phyloP scores from a whole-genome alignment of 2,797 vertebrate genomes.

The Chaunax sp. region DNA sequence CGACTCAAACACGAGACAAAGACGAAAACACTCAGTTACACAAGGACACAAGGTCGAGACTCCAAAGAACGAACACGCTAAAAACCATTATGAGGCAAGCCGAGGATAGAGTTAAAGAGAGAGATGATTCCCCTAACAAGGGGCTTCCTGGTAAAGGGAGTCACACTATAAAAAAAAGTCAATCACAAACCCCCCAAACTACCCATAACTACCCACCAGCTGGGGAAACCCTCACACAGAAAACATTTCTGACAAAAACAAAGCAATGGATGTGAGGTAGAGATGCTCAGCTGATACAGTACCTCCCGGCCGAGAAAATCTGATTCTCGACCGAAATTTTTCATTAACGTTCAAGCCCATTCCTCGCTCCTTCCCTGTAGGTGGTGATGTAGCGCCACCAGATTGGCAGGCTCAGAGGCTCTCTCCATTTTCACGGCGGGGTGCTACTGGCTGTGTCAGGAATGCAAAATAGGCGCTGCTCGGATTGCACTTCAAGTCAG shows the following conservation, averaged over 20 bases:
- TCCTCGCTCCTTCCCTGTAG: slow-evolving; percentile 51
- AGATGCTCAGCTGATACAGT: slow-evolving; percentile 78
- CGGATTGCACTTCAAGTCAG: slow-evolving; percentile 4
- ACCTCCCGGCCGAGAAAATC: slow-evolving; percentile 66
- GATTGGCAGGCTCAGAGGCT: slow-evolving; percentile 63
- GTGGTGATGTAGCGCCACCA: slow-evolving; percentile 42
- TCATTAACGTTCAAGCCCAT: slow-evolving; percentile 56
- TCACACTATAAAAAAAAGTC: slow-evolving; percentile 26
- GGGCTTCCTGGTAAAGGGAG: slow-evolving; percentile 31
- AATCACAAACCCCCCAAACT: slow-evolving; percentile 12
- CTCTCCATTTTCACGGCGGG: slow-evolving; percentile 43
- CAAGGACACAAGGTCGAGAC: slow-evolving; percentile 74
- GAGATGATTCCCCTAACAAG: slow-evolving; percentile 30
- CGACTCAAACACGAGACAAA: slow-evolving; percentile 79
- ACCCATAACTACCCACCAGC: slow-evolving; percentile 28
- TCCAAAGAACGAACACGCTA: slow-evolving; percentile 67
- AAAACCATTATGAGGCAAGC: slow-evolving; percentile 72
- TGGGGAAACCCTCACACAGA: slow-evolving; percentile 31
- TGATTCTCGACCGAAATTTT: slow-evolving; percentile 52
- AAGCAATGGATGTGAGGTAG: slow-evolving; percentile 83
- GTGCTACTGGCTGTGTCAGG: slow-evolving; percentile 71
- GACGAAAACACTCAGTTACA: slow-evolving; percentile 78
- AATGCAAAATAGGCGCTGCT: slow-evolving; percentile 25
- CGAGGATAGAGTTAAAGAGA: slow-evolving; percentile 53
- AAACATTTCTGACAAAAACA: slow-evolving; percentile 29